These are phyloP conservation scores for Campylomormyrus numenius DNA, from an alignment of 2,113 vertebrate genomes.

Conservation along the genomic window DNA sequence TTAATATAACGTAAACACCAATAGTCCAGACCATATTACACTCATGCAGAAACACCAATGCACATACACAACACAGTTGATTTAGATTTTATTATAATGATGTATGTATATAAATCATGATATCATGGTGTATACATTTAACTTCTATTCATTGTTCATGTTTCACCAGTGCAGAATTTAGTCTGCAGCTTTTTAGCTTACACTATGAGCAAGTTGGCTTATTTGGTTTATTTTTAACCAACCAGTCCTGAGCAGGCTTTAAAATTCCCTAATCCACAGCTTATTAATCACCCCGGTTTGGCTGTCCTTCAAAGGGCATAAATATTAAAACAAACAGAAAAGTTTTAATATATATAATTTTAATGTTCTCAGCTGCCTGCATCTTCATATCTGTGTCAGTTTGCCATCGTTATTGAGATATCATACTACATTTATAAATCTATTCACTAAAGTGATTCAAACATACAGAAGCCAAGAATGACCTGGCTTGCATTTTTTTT, in stretches of 20 bases:
- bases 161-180: not conserved
- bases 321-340: not conserved
- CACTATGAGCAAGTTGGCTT: not conserved
- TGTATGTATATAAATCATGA: not conserved
- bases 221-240: not conserved
- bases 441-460: not conserved
- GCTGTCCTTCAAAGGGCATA: not conserved
- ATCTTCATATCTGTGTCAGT: not conserved
- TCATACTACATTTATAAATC: not conserved
- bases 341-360: not conserved
- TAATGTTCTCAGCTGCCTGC: not conserved
- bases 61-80: not conserved
- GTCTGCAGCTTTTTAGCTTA: not conserved
- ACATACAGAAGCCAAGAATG: not conserved
- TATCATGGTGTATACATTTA: not conserved
- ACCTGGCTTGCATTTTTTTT: not conserved
- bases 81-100: not conserved
- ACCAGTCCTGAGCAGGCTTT: not conserved
- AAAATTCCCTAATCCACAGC: not conserved
- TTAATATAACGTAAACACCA: not conserved
- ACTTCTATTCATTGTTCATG: not conserved
- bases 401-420: not conserved
- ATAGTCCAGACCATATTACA: not conserved
- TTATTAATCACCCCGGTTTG: not conserved
- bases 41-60: not conserved